These are phyloP conservation scores for Pseudococcus viburni DNA, from an alignment of 2,888 invertebrate genomes.

Conservation along the genomic window DNA sequence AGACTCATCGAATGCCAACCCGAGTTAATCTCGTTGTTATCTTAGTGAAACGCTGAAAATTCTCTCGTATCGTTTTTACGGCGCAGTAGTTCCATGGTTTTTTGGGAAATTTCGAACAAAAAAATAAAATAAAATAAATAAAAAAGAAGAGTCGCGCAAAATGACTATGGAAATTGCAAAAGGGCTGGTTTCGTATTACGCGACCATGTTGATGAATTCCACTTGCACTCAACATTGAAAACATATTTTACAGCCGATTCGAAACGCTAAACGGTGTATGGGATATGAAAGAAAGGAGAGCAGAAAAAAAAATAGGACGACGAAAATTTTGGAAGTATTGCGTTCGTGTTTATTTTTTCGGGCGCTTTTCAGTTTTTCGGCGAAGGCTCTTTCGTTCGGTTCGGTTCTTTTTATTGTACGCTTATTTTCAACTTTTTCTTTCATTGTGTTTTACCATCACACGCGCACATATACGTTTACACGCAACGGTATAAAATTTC, in stretches of 20 bases:
- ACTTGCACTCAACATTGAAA: background rate
- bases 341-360: conserved; percentile 59
- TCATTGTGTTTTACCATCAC: conserved; percentile 21
- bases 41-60: too few relatives aligned
- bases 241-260: background rate
- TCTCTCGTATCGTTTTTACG: too few relatives aligned
- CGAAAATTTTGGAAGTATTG: conserved; percentile 50
- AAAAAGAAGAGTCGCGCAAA: too few relatives aligned
- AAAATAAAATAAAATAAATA: too few relatives aligned
- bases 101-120: too few relatives aligned
- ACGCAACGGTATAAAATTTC: conserved; percentile 64
- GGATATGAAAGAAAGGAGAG: background rate
- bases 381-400: conserved; percentile 12
- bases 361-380: background rate
- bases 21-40: too few relatives aligned
- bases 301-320: background rate
- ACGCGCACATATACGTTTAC: background rate
- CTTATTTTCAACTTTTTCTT: conserved; percentile 24
- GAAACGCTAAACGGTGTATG: background rate
- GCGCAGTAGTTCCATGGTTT: too few relatives aligned
- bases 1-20: too few relatives aligned
- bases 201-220: background rate
- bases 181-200: background rate
- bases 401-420: conserved; percentile 27
- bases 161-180: too few relatives aligned